Evolutionary conservation across 2,113 vertebrate genomes (phyloP).

Genomic region (Lagopus leucura): DNA sequence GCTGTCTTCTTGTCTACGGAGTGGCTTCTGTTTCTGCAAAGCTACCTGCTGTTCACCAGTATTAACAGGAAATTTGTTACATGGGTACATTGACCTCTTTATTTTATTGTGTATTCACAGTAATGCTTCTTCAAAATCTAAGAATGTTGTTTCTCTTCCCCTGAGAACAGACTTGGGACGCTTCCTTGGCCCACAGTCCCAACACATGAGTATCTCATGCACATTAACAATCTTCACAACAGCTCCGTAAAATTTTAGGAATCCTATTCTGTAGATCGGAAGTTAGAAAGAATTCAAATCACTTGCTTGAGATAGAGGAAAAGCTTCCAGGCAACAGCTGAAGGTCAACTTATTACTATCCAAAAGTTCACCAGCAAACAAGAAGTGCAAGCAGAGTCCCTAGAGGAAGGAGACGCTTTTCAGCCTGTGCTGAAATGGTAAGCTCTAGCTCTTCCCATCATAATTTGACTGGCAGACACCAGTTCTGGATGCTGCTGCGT

Average conservation of each 20-base stretch:
- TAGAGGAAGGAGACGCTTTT: not conserved
- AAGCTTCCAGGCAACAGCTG: not conserved
- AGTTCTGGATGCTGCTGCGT: not conserved
- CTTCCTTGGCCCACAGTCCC: not conserved
- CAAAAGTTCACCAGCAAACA: not conserved
- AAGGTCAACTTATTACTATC: not conserved
- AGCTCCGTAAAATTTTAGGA: not conserved
- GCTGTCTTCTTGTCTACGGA: not conserved
- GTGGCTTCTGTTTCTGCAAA: not conserved
- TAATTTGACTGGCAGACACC: too few relatives aligned
- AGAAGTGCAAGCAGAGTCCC: not conserved
- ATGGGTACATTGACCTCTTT: not conserved
- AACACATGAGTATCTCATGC: not conserved
- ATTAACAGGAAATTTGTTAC: not conserved
- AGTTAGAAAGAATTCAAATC: not conserved
- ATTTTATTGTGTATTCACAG: not conserved
- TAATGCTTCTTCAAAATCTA: not conserved
- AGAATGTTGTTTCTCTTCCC: not conserved
- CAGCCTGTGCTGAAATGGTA: not conserved
- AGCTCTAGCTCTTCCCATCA: not conserved
- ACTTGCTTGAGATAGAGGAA: not conserved
- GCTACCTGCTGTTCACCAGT: not conserved
- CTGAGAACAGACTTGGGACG: not conserved
- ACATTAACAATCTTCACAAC: not conserved
- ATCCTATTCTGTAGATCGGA: not conserved